Percentiles rank a stretch among this genome's conserved stretches.
Conservation (phyloP, 2,113 vertebrate genomes). For the Clarias gariepinus region DNA sequence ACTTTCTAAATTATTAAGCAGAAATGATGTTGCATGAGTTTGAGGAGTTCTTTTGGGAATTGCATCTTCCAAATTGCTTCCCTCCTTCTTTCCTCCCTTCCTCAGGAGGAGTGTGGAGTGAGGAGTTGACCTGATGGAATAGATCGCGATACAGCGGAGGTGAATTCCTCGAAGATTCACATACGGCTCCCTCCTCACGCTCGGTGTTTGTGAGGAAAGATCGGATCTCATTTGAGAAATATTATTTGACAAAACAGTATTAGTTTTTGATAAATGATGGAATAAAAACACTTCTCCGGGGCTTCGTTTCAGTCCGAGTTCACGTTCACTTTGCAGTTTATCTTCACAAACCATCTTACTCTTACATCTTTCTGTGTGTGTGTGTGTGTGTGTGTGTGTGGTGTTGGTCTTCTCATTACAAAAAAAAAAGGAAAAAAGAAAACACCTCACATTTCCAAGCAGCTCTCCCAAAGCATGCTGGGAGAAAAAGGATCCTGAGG, state of each 20-base stretch:
- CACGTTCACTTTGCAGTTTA: background rate
- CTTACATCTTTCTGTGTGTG: background rate
- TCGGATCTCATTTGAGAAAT: conserved; percentile 18
- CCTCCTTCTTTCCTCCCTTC: background rate
- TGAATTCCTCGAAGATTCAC: background rate
- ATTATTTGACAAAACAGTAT: conserved; percentile 19
- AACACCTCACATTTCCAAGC: background rate
- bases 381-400: conserved; percentile 19
- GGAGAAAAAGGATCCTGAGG: conserved; percentile 11
- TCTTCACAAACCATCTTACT: background rate
- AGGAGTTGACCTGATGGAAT: no score
- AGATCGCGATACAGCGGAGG: background rate
- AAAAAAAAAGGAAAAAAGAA: background rate
- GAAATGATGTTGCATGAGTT: background rate
- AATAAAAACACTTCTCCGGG: conserved; percentile 15
- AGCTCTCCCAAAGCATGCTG: conserved; percentile 31
- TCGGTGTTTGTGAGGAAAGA: background rate
- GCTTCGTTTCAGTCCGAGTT: conserved; percentile 7
- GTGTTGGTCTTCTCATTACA: conserved; percentile 20
- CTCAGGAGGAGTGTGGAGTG: background rate
- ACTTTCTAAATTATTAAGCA: background rate
- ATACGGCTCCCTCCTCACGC: background rate
- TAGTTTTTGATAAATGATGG: conserved; percentile 27
- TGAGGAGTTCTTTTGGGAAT: background rate
- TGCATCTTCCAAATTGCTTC: background rate